Base-by-base conservation (phyloP, 2,888 invertebrate species). In the Ornithoptera priamus region DNA sequence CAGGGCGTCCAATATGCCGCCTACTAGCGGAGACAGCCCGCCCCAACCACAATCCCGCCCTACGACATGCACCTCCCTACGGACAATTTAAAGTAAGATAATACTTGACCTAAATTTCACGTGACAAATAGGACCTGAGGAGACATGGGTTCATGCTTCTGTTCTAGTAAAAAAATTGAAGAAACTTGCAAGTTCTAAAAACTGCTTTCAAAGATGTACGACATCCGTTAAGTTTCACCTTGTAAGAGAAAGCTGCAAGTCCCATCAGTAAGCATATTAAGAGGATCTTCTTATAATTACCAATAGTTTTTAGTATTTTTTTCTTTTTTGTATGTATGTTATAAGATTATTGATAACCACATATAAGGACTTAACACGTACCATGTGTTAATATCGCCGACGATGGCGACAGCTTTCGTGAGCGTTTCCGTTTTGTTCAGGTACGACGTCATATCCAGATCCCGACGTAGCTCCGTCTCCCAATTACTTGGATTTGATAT, bases 21-120 rank as follows among this genome's bases (percentile, higher is more conserved):
- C 95, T 18, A 98, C 96, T 17, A 97, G 88, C 64, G 96, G 95
- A 0, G 97, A 97, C 95, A 97, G 95, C 1, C 96, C 96, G 0
- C 83, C 73, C 65, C 63, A 69, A 0, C 85, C 88, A 50, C 85
- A 79, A 1, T 79, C 86, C 1, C 85, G 76, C 0, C 90, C 88
- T 50, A 89, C 72, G 17, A 91, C 83, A 0, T 87, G 82, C 66
- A 92, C 92, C 72, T 90, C 83, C 92, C 92, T 92, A 75, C 0
- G 70, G 30, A 39, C 15, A 68, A 17, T 18, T 50, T 50, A 50
- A 12, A 5, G 2, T 50, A 18, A 17, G 18, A 1, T 18, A 50
- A 50, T 18, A 50, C 50, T 15, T 15, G 1, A 15, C 18, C 18
- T 50, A 12, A 18, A 50, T 18, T 50, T 50, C 17, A 17, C 15